These are phyloP conservation scores for Capra hircus DNA, from an alignment of 2,113 vertebrate species.

Conservation along the genomic window DNA sequence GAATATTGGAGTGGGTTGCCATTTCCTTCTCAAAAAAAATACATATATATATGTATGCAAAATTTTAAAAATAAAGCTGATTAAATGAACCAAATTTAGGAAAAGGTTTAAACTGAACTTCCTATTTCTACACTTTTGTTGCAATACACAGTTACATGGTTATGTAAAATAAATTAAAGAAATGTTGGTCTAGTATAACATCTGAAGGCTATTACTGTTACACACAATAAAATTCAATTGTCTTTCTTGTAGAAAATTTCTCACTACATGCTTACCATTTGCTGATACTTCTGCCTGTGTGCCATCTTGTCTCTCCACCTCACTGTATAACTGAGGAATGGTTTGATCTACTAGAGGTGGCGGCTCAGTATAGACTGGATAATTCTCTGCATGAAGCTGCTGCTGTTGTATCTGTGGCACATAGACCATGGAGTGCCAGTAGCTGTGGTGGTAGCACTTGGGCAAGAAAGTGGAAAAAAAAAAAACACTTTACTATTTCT, in stretches of 20 bases:
- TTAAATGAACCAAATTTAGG: background rate
- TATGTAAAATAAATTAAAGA: background rate
- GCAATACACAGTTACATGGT: background rate
- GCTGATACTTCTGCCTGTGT: conserved; percentile 77
- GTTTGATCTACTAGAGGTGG: conserved; percentile 76
- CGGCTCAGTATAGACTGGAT: conserved; percentile 81
- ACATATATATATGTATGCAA: background rate
- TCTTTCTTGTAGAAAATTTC: conserved; percentile 15
- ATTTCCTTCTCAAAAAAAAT: background rate
- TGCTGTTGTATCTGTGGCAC: conserved; percentile 81
- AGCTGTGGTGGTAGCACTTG: conserved; percentile 93
- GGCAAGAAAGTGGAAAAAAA: background rate
- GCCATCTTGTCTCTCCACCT: conserved; percentile 74
- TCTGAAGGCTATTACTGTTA: conserved; percentile 13
- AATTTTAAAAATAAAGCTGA: background rate
- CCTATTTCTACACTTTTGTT: background rate
- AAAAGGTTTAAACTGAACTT: background rate
- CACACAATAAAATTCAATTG: conserved; percentile 17
- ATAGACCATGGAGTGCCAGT: conserved; percentile 86
- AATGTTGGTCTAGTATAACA: conserved; percentile 3
- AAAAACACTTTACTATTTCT: background rate
- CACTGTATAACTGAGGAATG: conserved; percentile 79
- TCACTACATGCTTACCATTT: conserved; percentile 78
- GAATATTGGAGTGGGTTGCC: background rate
- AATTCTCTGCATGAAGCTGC: conserved; percentile 77